Evolutionary conservation across 2,113 vertebrate species (phyloP).

Genomic region (Malaclemys terrapin): DNA sequence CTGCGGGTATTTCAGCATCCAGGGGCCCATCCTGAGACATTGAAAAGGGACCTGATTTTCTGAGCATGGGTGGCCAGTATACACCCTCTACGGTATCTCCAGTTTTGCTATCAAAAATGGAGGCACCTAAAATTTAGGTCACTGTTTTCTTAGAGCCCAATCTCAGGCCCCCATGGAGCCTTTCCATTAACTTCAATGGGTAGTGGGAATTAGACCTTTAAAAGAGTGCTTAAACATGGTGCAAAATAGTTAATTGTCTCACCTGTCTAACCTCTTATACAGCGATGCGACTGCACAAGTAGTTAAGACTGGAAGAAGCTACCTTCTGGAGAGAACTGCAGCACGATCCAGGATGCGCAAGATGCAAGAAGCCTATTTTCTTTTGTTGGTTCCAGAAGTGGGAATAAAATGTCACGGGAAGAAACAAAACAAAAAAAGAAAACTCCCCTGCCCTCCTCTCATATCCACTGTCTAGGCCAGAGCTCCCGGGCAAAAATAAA

Average conservation of each 20-base stretch:
- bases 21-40: not conserved
- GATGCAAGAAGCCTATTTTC: rapidly evolving
- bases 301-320: not conserved
- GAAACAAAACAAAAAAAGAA: not conserved
- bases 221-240: not conserved
- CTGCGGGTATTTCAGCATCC: rapidly evolving
- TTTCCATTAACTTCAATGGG: not conserved
- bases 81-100: rapidly evolving
- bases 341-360: rapidly evolving
- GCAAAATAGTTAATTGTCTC: not conserved
- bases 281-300: not conserved
- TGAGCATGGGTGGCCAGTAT: rapidly evolving
- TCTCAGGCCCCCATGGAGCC: rapidly evolving
- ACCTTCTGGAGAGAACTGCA: rapidly evolving
- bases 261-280: not conserved
- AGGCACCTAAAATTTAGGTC: rapidly evolving
- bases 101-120: not conserved
- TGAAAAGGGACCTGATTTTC: not conserved
- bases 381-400: rapidly evolving
- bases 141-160: not conserved
- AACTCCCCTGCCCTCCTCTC: not conserved
- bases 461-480: too few species aligned
- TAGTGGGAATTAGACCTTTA: not conserved
- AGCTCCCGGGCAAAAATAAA: rapidly evolving
- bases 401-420: not conserved